Evolutionary conservation across 2,888 invertebrate species (phyloP).

Genomic region (Rhyacophila evoluta): DNA sequence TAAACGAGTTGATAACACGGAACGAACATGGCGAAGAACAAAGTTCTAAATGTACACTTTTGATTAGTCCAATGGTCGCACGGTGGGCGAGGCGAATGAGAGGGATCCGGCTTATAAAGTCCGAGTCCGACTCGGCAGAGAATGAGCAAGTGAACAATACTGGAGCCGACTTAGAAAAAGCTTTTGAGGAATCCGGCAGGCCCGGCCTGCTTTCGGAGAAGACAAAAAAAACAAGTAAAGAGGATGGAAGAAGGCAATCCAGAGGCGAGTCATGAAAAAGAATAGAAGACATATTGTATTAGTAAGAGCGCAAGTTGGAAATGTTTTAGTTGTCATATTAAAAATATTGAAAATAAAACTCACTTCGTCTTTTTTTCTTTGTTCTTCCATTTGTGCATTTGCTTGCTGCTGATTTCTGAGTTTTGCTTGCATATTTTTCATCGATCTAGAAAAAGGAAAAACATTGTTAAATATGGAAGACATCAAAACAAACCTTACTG

Average conservation of each 20-base stretch:
- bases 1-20: constrained; percentile 51
- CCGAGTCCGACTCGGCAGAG: not conserved
- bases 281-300: constrained; percentile 45
- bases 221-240: constrained; percentile 58
- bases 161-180: constrained; percentile 82
- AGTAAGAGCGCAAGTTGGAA: constrained; percentile 26
- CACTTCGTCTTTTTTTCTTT: constrained; percentile 74
- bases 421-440: constrained; percentile 92
- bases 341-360: constrained; percentile 52
- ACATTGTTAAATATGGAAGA: too few species aligned
- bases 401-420: constrained; percentile 88
- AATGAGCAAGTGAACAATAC: constrained; percentile 7
- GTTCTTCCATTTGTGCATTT: constrained; percentile 77
- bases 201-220: constrained; percentile 76
- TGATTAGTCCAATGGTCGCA: constrained; percentile 9
- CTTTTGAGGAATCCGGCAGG: constrained; percentile 95
- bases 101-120: not conserved
- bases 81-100: not conserved
- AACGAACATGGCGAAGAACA: constrained; percentile 49
- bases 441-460: constrained; percentile 74
- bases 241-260: constrained; percentile 45
- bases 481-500: too few species aligned
- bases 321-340: constrained; percentile 23
- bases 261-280: constrained; percentile 46
- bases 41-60: constrained; percentile 48